Conservation (phyloP, 2,113 vertebrate species). For the Bettongia penicillata region DNA sequence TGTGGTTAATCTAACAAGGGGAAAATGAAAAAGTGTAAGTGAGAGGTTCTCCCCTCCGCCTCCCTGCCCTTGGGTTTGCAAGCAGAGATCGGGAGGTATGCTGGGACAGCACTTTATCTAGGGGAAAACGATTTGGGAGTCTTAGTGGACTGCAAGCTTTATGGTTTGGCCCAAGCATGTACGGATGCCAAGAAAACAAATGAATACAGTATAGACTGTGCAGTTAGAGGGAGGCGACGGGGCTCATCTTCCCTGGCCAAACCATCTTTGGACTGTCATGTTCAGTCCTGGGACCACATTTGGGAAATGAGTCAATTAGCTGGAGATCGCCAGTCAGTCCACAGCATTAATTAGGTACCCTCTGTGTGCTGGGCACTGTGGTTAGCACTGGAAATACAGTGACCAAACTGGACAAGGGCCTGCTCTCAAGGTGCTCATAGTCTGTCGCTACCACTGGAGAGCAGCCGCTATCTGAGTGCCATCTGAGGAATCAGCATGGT, state of each 20-base stretch:
- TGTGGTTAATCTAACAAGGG: not conserved
- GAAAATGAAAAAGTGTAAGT: not conserved
- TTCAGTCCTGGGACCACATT: too few relatives aligned
- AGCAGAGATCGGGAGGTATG: not conserved
- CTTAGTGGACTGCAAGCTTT: not conserved
- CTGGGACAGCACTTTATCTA: too few relatives aligned
- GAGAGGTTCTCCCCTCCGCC: too few relatives aligned
- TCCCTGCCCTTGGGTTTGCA: too few relatives aligned
- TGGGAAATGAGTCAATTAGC: too few relatives aligned
- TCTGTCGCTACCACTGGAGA: not conserved
- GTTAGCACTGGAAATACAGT: not conserved
- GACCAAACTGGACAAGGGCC: not conserved
- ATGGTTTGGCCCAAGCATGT: not conserved
- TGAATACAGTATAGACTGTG: not conserved
- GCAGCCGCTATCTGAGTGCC: not conserved
- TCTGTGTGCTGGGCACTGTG: too few relatives aligned
- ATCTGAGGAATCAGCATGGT: not conserved
- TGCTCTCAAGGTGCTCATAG: not conserved
- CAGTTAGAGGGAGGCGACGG: too few relatives aligned
- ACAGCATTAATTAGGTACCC: too few relatives aligned
- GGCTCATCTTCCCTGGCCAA: too few relatives aligned
- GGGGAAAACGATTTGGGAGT: too few relatives aligned
- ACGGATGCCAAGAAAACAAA: too few relatives aligned
- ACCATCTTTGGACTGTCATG: too few relatives aligned
- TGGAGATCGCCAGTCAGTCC: not conserved